Percentiles rank a stretch among this genome's conserved stretches.
These are phyloP conservation scores for Linnaemya vulpina DNA, from an alignment of 2,888 invertebrate genomes.

Conservation along the genomic window DNA sequence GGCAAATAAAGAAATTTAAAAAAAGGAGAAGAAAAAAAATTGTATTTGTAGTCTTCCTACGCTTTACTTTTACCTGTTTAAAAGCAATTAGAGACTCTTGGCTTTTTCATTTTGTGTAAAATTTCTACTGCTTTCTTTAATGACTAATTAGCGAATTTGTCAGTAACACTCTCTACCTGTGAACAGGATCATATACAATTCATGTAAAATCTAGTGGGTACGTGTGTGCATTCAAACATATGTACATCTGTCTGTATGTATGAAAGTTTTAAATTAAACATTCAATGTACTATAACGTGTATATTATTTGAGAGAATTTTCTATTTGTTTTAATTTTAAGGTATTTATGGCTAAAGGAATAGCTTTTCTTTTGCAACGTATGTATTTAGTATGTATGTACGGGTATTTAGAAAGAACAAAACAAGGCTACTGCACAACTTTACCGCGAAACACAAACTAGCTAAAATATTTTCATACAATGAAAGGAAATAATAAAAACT, in stretches of 20 bases:
- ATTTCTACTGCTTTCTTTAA: slow-evolving; percentile 39
- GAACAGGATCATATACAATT: background rate
- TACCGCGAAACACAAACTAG: background rate
- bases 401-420: background rate
- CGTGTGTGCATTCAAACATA: background rate
- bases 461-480: slow-evolving; percentile 8
- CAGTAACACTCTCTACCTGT: slow-evolving; percentile 58
- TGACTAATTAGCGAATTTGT: slow-evolving; percentile 64
- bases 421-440: slow-evolving; percentile 15
- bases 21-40: background rate
- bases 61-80: slow-evolving; percentile 14
- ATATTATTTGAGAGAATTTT: too few relatives aligned
- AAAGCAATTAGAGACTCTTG: slow-evolving; percentile 44
- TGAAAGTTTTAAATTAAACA: background rate
- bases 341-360: slow-evolving; percentile 33
- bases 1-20: background rate
- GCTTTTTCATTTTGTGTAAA: slow-evolving; percentile 1
- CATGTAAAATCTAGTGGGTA: background rate
- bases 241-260: too few relatives aligned
- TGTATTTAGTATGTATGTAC: background rate
- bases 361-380: background rate
- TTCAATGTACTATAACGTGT: background rate
- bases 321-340: slow-evolving; percentile 18
- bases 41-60: too few relatives aligned
- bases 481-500: background rate